These are phyloP conservation scores for Xiphorhynchus erythropygius DNA, from an alignment of 2,797 vertebrate genomes.

Conservation along the genomic window DNA sequence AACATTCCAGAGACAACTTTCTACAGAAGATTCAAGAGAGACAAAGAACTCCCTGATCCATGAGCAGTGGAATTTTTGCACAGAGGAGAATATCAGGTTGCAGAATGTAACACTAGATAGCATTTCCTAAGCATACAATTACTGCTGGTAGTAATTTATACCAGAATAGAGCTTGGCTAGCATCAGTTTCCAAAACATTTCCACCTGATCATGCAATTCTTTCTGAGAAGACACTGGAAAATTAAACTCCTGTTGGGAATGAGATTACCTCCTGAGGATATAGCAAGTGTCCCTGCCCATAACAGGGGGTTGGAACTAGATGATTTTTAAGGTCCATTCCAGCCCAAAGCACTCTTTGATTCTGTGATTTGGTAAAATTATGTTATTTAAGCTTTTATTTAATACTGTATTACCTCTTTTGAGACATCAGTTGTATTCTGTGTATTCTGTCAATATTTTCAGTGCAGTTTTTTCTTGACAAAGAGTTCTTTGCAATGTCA, in stretches of 20 bases:
- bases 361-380: neutral
- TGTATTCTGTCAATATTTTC: neutral
- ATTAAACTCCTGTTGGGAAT: neutral
- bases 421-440: neutral
- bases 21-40: neutral
- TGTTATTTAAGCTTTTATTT: neutral
- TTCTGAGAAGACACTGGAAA: neutral
- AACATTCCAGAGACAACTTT: neutral
- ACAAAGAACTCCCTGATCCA: neutral
- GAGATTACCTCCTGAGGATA: neutral
- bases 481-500: neutral
- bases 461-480: neutral
- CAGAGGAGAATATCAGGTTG: neutral
- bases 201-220: neutral
- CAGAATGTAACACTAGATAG: neutral
- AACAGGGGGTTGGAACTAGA: neutral
- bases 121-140: neutral
- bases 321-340: neutral
- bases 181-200: neutral
- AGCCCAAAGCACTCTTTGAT: neutral
- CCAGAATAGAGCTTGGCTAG: neutral
- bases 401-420: neutral
- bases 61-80: neutral
- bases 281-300: neutral
- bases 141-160: neutral